These are phyloP conservation scores for Panurus biarmicus DNA, from an alignment of 2,113 vertebrate genomes.

Conservation along the genomic window DNA sequence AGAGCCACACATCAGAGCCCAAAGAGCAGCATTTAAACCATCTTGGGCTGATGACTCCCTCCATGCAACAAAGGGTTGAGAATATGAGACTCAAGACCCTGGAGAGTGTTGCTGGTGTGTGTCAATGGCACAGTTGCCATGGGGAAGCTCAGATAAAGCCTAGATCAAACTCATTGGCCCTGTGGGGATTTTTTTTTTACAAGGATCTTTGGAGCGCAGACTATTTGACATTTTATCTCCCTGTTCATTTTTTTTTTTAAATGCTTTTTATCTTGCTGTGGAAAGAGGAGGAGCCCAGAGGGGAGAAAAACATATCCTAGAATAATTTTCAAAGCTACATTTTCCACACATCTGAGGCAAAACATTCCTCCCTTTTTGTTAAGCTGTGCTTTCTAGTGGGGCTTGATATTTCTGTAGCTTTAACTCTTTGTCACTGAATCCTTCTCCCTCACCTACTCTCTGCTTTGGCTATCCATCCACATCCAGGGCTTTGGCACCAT, in stretches of 20 bases:
- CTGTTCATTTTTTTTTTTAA: background rate
- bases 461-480: background rate
- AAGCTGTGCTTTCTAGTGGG: background rate
- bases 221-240: background rate
- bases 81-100: background rate
- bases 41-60: background rate
- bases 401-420: background rate
- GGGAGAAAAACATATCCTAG: background rate
- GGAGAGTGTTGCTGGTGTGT: background rate
- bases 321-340: background rate
- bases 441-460: background rate
- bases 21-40: background rate
- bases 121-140: background rate
- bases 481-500: background rate
- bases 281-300: conserved; percentile 14
- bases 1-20: background rate
- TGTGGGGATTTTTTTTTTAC: too few species aligned
- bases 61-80: background rate
- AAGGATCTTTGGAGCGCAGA: background rate
- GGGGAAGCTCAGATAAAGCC: background rate
- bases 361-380: background rate
- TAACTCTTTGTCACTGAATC: background rate
- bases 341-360: background rate
- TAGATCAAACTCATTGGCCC: background rate
- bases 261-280: background rate